These are phyloP conservation scores for Ametastegia equiseti DNA, from an alignment of 2,888 invertebrate genomes.

Conservation along the genomic window DNA sequence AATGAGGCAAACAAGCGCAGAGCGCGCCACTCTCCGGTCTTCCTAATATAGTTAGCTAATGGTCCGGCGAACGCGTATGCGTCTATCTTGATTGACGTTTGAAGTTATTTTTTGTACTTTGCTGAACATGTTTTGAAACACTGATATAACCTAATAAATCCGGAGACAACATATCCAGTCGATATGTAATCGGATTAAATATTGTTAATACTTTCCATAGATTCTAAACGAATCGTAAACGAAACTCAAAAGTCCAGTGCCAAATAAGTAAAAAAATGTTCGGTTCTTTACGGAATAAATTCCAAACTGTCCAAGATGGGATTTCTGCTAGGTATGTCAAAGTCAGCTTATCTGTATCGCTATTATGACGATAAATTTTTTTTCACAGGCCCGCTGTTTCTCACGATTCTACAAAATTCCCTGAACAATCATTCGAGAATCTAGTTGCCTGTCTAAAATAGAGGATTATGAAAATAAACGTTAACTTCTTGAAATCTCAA, in stretches of 20 bases:
- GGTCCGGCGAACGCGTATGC: neutral
- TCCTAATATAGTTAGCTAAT: neutral
- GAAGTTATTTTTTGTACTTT: neutral
- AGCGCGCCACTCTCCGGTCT: constrained; percentile 12
- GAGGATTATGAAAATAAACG: neutral
- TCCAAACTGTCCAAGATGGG: constrained; percentile 73
- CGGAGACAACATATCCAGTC: neutral
- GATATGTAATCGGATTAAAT: constrained; percentile 22
- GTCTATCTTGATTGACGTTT: neutral
- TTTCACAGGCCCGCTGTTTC: neutral
- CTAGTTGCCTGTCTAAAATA: neutral
- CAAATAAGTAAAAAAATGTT: constrained; percentile 63
- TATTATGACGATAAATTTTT: neutral
- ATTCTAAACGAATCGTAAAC: neutral
- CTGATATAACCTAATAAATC: constrained; percentile 19
- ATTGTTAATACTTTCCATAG: neutral
- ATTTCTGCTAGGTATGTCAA: constrained; percentile 72
- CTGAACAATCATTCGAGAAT: neutral
- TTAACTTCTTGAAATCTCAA: neutral
- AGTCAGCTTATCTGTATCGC: neutral
- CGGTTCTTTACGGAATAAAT: constrained; percentile 70
- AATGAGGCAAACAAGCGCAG: neutral
- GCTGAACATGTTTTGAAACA: constrained; percentile 9
- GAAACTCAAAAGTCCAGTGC: neutral
- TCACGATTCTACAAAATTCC: neutral